Conservation (phyloP, 2,888 invertebrate species). For the Monoplex corrugatus region DNA sequence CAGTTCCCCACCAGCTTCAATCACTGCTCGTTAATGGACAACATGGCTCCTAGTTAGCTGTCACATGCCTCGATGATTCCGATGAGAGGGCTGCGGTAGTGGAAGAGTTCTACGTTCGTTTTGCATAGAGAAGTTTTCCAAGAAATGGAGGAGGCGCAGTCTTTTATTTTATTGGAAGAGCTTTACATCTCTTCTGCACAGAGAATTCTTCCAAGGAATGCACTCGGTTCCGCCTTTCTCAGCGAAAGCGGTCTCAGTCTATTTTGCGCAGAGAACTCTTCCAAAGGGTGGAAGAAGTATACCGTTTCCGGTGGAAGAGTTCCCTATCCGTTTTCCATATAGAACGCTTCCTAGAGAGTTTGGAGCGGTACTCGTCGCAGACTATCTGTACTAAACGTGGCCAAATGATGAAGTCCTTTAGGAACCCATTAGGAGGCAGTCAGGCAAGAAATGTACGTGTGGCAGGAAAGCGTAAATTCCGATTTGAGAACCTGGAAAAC, state of each 20-base stretch:
- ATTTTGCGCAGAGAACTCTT: not conserved
- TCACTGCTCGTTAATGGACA: slow-evolving; percentile 30
- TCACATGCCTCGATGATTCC: not conserved
- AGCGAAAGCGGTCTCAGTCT: not conserved
- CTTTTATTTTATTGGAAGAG: too few species aligned
- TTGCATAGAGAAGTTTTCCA: too few species aligned
- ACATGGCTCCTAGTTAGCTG: slow-evolving; percentile 30
- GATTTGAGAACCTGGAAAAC: too few species aligned
- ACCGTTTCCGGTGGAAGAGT: not conserved
- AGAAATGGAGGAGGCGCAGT: too few species aligned
- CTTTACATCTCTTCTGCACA: too few species aligned
- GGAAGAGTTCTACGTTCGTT: too few species aligned
- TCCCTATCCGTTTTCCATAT: not conserved
- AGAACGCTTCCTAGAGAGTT: slow-evolving; percentile 22
- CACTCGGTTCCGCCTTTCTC: too few species aligned
- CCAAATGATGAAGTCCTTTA: slow-evolving; percentile 33
- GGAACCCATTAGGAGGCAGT: not conserved
- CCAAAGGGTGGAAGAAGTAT: too few species aligned
- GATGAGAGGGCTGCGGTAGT: not conserved
- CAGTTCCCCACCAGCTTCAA: slow-evolving; percentile 12
- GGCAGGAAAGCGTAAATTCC: not conserved
- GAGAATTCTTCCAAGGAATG: slow-evolving; percentile 6
- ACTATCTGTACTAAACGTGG: slow-evolving; percentile 24
- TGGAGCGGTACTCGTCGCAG: not conserved
- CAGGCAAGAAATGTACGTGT: not conserved